A percentile compares a stretch with the other conserved stretches of the same genome.
Conservation (phyloP, 2,888 invertebrate genomes). For the Oscheius sp. region DNA sequence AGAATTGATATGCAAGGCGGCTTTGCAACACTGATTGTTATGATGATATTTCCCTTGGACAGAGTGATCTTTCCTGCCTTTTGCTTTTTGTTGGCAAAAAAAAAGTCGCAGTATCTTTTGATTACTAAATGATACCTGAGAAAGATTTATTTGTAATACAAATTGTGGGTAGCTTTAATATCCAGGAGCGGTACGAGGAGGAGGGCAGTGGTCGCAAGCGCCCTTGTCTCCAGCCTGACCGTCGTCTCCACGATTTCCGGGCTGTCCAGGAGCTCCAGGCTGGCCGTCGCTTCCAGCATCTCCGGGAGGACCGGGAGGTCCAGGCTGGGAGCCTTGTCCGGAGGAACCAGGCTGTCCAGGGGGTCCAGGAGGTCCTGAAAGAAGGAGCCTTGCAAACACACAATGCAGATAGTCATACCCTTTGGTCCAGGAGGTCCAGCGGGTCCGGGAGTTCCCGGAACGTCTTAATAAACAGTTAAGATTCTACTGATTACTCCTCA, state of each 20-base stretch:
- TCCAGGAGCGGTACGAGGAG: conserved; percentile 57
- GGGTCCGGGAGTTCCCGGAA: conserved; percentile 53
- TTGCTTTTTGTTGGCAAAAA: too few relatives aligned
- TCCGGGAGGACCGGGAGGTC: conserved; percentile 62
- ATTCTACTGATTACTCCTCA: too few relatives aligned
- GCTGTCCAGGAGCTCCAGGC: conserved; percentile 73
- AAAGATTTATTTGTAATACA: too few relatives aligned
- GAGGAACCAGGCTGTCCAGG: conserved; percentile 55
- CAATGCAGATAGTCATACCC: neutral
- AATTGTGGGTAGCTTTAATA: conserved; percentile 38
- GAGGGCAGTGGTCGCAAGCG: conserved; percentile 63
- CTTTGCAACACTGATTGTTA: too few relatives aligned
- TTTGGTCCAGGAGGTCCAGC: conserved; percentile 57
- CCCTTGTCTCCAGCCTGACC: conserved; percentile 67
- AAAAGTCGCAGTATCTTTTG: too few relatives aligned
- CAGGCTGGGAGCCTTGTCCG: conserved; percentile 53
- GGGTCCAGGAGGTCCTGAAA: conserved; percentile 51
- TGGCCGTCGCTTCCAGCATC: conserved; percentile 59
- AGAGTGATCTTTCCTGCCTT: too few relatives aligned
- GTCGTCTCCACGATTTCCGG: conserved; percentile 78
- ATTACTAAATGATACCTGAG: too few relatives aligned
- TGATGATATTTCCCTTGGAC: too few relatives aligned
- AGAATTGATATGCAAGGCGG: too few relatives aligned
- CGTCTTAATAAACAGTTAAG: conserved; percentile 18
- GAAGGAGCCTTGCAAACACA: conserved; percentile 10